Evolutionary conservation across 2,113 vertebrate genomes (phyloP), one percentile per base, ranked within the genome.

Genomic region (Pelvicachromis taeniatus): DNA sequence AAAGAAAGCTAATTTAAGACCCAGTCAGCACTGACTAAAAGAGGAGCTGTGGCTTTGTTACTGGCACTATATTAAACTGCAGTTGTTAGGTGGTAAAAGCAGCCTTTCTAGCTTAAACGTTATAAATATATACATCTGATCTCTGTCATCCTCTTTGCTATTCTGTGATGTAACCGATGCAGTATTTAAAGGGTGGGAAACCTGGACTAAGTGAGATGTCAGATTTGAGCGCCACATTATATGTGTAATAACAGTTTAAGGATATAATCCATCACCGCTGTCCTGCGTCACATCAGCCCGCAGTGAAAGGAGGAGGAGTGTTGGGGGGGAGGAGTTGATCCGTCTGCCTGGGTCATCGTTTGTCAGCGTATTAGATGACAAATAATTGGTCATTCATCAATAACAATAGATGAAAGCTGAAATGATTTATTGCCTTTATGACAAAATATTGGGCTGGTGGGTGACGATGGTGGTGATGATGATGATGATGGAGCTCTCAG

Each of bases 351-450:
- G 97, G 97, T 98, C 97, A 97, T 97, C 97, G 96, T 98, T 98
- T 98, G 96, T 92, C 97, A 97, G 95, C 95, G 96, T 96, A 98
- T 98, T 98, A 98, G 97, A 99, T 97, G 97, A 98, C 97, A 98
- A 98, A 99, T 99, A 99, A 99, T 98, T 98, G 97, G 97, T 96
- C 97, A 95, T 98, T 98, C 97, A 98, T 99, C 98, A 99, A 98
- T 98, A 98, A 98, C 97, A 97, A 97, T 97, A 97, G 97, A 98
- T 98, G 98, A 97, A 97, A 98, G 97, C 95, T 97, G 97, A 97
- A 97, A 97, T 99, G 98, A 99, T 99, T 99, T 98, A 99, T 99
- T 96, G 96, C 97, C 94, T 94, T 97, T 96, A 93, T 87, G 83
- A 77, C 55, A 80, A 89, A 89, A 89, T 88, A 83, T 68, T 85